Percentiles rank a stretch among this genome's conserved stretches.
Conservation (phyloP, 2,888 invertebrate genomes). For the Boloria euphrosyne region DNA sequence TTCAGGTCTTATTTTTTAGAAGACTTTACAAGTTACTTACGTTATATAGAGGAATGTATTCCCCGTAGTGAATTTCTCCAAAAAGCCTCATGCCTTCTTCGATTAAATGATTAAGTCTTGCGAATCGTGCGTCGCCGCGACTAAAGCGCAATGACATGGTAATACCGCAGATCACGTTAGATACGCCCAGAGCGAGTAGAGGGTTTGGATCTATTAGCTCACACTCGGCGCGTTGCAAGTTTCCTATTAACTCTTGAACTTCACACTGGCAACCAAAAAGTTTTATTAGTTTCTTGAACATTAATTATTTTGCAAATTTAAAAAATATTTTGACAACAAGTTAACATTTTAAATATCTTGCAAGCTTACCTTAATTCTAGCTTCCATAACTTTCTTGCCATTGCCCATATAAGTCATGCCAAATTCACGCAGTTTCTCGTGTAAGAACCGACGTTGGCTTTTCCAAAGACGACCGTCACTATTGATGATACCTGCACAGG, state of each 20-base stretch:
- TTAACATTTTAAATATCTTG: constrained; percentile 1
- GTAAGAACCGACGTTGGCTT: constrained; percentile 93
- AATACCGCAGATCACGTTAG: constrained; percentile 95
- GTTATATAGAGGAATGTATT: constrained; percentile 91
- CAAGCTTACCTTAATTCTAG: constrained; percentile 87
- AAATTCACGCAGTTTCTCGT: constrained; percentile 91
- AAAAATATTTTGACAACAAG: neutral
- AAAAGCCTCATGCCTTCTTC: constrained; percentile 95
- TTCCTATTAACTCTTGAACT: constrained; percentile 87
- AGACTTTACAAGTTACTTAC: constrained; percentile 48
- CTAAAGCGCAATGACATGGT: constrained; percentile 94
- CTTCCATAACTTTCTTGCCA: constrained; percentile 91
- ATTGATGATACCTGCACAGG: constrained; percentile 91
- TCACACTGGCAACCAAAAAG: constrained; percentile 82
- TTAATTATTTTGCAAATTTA: no score
- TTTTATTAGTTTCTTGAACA: constrained; percentile 25
- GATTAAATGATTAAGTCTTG: constrained; percentile 91
- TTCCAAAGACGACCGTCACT: constrained; percentile 95
- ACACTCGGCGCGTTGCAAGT: constrained; percentile 84
- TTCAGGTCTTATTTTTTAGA: neutral
- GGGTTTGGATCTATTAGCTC: constrained; percentile 88
- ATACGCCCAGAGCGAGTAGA: constrained; percentile 89
- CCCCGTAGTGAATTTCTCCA: constrained; percentile 90
- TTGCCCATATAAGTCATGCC: constrained; percentile 94
- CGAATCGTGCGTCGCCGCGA: constrained; percentile 89